phyloP scores from a whole-genome alignment of 2,888 invertebrate genomes.

The Pimpla rufipes region DNA sequence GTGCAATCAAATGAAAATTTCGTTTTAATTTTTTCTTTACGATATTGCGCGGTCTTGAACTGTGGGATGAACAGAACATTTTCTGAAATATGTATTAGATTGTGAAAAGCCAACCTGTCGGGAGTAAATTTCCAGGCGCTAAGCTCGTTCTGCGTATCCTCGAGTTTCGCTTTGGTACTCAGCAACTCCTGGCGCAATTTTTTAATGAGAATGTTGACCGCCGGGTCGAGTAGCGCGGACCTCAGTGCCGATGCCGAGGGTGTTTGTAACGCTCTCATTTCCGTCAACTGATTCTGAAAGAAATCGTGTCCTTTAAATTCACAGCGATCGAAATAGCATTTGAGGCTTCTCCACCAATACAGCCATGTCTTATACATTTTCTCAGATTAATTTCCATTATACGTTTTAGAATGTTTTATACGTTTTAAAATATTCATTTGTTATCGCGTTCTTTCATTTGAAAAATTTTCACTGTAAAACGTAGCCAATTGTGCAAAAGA shows the following conservation, averaged over 20 bases:
- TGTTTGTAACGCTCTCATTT: slow-evolving; percentile 95
- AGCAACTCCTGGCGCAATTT: slow-evolving; percentile 96
- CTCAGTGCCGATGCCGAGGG: slow-evolving; percentile 92
- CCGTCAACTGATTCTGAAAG: slow-evolving; percentile 95
- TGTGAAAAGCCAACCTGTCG: slow-evolving; percentile 89
- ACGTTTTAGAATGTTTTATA: too few species aligned
- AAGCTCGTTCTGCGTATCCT: slow-evolving; percentile 98
- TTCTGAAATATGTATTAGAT: too few species aligned
- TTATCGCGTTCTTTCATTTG: too few species aligned
- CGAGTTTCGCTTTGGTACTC: slow-evolving; percentile 94
- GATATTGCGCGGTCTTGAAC: too few species aligned
- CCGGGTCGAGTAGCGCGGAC: slow-evolving; percentile 96
- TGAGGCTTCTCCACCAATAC: neutral
- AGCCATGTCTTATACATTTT: too few species aligned
- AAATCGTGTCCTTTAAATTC: slow-evolving; percentile 13
- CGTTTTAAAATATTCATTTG: too few species aligned
- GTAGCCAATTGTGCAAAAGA: too few species aligned
- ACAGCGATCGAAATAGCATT: neutral
- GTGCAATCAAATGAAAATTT: too few species aligned
- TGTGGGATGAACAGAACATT: too few species aligned
- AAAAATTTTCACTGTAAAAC: too few species aligned
- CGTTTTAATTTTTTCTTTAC: too few species aligned
- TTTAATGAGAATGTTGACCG: slow-evolving; percentile 97
- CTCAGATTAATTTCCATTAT: too few species aligned
- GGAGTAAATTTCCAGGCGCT: slow-evolving; percentile 99